Percentiles rank a stretch among this genome's conserved stretches.
phyloP scores from a whole-genome alignment of 1,140 invertebrate species.

The Platyscapa corneri region DNA sequence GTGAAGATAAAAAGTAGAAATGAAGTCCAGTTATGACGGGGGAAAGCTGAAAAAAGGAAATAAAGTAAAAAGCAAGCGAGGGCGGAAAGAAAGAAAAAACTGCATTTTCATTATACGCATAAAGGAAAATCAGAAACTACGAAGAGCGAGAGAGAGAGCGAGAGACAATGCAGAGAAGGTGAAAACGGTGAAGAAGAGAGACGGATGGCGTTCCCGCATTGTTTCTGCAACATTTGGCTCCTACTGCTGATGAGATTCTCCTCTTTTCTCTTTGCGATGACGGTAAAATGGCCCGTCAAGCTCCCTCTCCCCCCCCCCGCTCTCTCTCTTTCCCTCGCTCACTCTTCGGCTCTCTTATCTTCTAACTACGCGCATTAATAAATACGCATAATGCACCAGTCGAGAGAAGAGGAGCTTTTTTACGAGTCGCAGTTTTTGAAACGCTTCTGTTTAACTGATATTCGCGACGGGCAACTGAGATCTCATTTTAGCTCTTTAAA shows the following conservation, averaged over 20 bases:
- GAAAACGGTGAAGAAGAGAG: neutral
- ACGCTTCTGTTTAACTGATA: neutral
- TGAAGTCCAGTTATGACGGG: constrained; percentile 15
- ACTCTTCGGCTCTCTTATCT: neutral
- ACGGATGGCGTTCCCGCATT: constrained; percentile 18
- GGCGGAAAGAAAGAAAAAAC: constrained; percentile 46
- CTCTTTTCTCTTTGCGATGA: constrained; percentile 25
- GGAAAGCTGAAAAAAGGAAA: constrained; percentile 37
- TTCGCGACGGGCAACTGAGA: neutral
- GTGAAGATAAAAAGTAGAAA: constrained; percentile 17
- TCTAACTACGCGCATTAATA: neutral
- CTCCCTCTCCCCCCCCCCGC: neutral
- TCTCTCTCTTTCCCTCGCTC: neutral
- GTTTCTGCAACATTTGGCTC: constrained; percentile 53
- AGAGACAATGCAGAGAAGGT: constrained; percentile 7
- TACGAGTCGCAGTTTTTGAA: neutral
- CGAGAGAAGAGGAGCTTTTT: neutral
- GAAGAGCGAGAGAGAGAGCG: neutral
- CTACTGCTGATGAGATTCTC: constrained; percentile 41
- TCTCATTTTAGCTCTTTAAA: neutral
- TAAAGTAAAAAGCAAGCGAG: constrained; percentile 27
- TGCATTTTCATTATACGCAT: constrained; percentile 50
- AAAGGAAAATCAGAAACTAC: constrained; percentile 46
- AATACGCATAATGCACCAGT: neutral
- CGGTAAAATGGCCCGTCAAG: constrained; percentile 41